A percentile compares a stretch with the other conserved stretches of the same genome.
phyloP scores from a whole-genome alignment of 2,113 vertebrate species.

The Calidris pugnax region DNA sequence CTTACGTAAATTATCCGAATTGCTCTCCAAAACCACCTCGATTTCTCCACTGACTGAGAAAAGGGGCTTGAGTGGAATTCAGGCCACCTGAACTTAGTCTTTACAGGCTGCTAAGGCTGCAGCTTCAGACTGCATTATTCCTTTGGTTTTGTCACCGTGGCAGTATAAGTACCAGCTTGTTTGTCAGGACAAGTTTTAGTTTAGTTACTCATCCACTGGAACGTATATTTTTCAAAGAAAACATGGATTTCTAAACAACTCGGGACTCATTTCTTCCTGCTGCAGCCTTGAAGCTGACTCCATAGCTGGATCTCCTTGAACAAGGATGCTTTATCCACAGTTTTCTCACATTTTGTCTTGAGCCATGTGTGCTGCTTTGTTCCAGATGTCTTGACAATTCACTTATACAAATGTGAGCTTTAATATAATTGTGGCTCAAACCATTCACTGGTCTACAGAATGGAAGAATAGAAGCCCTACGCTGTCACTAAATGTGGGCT shows the following conservation, averaged over 20 bases:
- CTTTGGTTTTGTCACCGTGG: not conserved
- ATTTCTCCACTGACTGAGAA: not conserved
- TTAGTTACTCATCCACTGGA: not conserved
- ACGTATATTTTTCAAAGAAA: not conserved
- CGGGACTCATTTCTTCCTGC: not conserved
- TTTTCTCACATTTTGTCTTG: not conserved
- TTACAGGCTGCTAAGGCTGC: not conserved
- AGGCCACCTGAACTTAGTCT: not conserved
- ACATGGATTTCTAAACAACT: not conserved
- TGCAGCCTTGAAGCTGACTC: not conserved
- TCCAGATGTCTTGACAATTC: not conserved
- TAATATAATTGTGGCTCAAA: not conserved
- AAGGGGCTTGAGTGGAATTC: not conserved
- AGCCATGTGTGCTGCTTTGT: not conserved
- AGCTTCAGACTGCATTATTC: not conserved
- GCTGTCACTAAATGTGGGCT: not conserved
- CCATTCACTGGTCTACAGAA: not conserved
- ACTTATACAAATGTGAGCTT: not conserved
- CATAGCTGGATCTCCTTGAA: not conserved
- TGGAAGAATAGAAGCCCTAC: not conserved
- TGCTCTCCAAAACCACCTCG: not conserved
- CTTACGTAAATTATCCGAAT: conserved; percentile 29
- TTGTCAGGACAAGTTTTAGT: not conserved
- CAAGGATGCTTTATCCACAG: not conserved
- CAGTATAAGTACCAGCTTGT: not conserved